Percentiles rank a stretch among this genome's conserved stretches.
These are phyloP conservation scores for Scalopus aquaticus DNA, from an alignment of 2,113 vertebrate species.

Conservation along the genomic window DNA sequence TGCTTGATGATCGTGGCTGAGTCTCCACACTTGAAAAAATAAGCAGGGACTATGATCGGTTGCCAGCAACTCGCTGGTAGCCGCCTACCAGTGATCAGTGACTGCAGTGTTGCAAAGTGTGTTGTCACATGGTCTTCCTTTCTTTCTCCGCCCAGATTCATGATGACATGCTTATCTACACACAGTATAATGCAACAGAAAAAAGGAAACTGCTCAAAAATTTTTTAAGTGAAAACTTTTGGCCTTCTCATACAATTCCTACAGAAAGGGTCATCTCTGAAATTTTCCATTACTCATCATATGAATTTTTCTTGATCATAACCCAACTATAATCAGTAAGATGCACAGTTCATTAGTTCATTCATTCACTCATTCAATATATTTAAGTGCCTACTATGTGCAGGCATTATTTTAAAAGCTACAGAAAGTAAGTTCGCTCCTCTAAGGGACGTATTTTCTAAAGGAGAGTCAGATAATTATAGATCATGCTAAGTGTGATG, in stretches of 20 bases:
- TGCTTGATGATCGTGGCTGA: background rate
- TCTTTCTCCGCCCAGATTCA: background rate
- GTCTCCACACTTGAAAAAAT: background rate
- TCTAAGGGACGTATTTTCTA: conserved; percentile 4
- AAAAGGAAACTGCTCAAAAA: background rate
- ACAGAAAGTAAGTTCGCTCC: background rate
- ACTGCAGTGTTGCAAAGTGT: background rate
- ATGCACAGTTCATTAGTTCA: background rate
- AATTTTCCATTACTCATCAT: background rate
- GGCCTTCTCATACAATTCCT: background rate
- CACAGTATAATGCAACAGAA: background rate
- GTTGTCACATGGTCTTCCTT: background rate
- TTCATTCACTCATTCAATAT: background rate
- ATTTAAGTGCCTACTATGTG: background rate
- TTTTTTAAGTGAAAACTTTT: background rate
- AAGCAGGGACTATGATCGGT: background rate
- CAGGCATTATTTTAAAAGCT: background rate
- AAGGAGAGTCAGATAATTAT: background rate
- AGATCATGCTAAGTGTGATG: background rate
- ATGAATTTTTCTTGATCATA: too few species aligned
- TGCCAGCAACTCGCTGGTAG: background rate
- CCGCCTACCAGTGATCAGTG: background rate
- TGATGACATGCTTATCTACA: background rate
- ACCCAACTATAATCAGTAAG: background rate
- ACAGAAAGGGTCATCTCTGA: background rate